phyloP scores from a whole-genome alignment of 2,888 invertebrate species.

The Cataglyphis albicans region DNA sequence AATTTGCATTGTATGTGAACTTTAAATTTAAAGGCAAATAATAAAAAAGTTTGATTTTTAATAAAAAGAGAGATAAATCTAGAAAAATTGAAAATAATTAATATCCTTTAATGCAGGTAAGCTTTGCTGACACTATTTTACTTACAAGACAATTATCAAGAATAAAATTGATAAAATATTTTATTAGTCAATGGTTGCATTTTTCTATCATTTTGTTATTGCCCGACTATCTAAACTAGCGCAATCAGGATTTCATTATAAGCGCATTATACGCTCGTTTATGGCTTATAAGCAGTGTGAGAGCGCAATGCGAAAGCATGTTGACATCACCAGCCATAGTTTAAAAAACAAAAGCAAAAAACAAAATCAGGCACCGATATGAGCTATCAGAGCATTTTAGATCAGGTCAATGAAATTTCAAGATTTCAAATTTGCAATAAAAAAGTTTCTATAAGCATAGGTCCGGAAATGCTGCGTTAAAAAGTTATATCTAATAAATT shows the following conservation, averaged over 20 bases:
- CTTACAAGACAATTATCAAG: too few relatives aligned
- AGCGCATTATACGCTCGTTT: constrained; percentile 19
- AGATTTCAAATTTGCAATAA: too few relatives aligned
- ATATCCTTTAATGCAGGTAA: constrained; percentile 1
- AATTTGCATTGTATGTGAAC: neutral
- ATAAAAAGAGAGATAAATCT: neutral
- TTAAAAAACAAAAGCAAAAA: neutral
- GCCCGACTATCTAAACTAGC: neutral
- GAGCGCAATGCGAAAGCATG: neutral
- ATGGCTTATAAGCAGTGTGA: constrained; percentile 30
- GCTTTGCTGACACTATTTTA: neutral
- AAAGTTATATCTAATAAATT: too few relatives aligned
- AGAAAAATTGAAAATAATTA: neutral
- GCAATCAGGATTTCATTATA: constrained; percentile 20
- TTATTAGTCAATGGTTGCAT: neutral
- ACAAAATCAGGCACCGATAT: neutral
- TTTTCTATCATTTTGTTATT: constrained; percentile 17
- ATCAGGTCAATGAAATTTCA: too few relatives aligned
- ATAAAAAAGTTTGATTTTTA: neutral
- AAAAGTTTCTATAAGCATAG: too few relatives aligned
- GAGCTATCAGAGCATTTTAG: too few relatives aligned
- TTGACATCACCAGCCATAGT: neutral
- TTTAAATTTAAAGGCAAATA: neutral
- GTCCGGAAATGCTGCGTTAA: too few relatives aligned
- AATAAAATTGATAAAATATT: neutral